A percentile compares a stretch with the other conserved stretches of the same genome.
Conservation (phyloP, 2,113 vertebrate genomes). For the Toxostoma redivivum region DNA sequence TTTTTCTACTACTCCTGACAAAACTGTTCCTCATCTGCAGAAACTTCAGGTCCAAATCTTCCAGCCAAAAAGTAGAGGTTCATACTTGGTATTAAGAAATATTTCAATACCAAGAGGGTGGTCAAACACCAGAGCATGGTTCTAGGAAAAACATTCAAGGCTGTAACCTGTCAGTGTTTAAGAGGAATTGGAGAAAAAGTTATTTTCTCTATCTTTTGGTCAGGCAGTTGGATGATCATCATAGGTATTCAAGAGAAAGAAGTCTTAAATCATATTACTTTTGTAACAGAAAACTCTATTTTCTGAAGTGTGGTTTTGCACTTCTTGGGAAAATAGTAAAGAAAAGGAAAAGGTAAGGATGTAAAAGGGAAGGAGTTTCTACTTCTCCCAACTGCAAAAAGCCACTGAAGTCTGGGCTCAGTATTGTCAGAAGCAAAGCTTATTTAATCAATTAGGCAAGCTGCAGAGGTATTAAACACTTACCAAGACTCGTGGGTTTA, state of each 20-base stretch:
- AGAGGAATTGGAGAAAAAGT: not conserved
- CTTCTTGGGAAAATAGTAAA: not conserved
- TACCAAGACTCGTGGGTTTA: slow-evolving; percentile 95
- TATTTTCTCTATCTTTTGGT: not conserved
- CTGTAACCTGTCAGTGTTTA: not conserved
- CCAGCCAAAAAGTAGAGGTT: not conserved
- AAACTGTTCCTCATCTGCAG: too few relatives aligned
- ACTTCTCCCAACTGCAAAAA: not conserved
- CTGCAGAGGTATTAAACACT: slow-evolving; percentile 27
- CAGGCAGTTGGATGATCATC: not conserved
- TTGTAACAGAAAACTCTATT: not conserved
- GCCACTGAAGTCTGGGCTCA: not conserved
- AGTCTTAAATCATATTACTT: not conserved
- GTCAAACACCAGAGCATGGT: not conserved
- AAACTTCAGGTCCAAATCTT: not conserved
- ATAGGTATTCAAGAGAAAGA: not conserved
- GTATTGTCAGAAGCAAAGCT: not conserved
- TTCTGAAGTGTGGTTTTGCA: not conserved
- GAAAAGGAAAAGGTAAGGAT: not conserved
- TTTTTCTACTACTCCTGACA: not conserved
- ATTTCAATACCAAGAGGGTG: not conserved
- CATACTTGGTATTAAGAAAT: not conserved
- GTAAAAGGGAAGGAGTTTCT: not conserved
- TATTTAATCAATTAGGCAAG: not conserved
- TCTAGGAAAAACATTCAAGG: not conserved